These are phyloP conservation scores for Theristus sp. DNA, from an alignment of 2,888 invertebrate species.

Conservation along the genomic window DNA sequence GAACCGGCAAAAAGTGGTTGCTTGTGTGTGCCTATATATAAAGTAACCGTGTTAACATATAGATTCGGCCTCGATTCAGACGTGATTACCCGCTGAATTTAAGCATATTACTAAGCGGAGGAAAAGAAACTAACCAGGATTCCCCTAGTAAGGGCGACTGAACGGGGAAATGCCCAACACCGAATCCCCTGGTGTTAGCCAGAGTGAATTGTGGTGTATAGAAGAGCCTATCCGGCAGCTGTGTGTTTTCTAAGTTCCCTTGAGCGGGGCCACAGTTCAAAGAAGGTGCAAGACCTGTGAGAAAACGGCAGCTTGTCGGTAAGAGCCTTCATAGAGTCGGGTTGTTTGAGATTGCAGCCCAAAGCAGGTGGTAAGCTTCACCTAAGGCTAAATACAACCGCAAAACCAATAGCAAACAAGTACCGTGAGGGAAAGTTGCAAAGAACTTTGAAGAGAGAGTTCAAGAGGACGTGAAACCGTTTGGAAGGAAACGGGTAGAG, in stretches of 20 bases:
- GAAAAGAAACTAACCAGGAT: not conserved
- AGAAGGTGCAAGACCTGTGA: conserved; percentile 34
- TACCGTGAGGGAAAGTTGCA: not conserved
- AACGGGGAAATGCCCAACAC: not conserved
- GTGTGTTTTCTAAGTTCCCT: conserved; percentile 12
- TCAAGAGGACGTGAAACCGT: not conserved
- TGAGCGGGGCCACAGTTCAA: conserved; percentile 16
- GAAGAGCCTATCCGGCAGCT: conserved; percentile 24
- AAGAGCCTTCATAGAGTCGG: conserved; percentile 37
- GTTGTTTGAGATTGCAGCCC: conserved; percentile 46
- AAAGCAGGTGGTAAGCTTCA: conserved; percentile 7
- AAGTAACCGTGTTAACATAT: not conserved
- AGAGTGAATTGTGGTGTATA: conserved; percentile 39
- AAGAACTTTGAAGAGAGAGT: not conserved
- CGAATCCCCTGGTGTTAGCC: not conserved
- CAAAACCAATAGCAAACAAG: not conserved
- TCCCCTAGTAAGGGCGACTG: not conserved
- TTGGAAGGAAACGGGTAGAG: not conserved
- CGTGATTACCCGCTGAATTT: not conserved
- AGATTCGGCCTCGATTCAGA: not conserved
- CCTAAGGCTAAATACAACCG: not conserved
- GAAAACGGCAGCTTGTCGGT: conserved; percentile 9
- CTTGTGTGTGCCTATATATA: not conserved
- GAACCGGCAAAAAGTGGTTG: no score
- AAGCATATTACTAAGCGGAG: not conserved